These are phyloP conservation scores for Percopsis omiscomaycus DNA, from an alignment of 2,797 vertebrate genomes.

Conservation along the genomic window DNA sequence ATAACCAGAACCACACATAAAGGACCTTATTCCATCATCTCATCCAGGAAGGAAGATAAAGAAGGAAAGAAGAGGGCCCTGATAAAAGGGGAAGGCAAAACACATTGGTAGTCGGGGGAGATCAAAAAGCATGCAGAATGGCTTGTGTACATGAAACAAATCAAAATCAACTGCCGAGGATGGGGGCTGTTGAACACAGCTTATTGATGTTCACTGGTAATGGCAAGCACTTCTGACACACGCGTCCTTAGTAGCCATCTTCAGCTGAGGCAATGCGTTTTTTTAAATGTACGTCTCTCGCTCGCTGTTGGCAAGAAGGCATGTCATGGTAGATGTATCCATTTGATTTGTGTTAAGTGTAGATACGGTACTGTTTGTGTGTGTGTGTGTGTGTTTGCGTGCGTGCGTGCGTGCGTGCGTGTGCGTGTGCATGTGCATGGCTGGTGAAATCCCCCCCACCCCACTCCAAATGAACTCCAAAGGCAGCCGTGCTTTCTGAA, in stretches of 20 bases:
- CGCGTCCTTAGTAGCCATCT: conserved; percentile 32
- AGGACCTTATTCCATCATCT: conserved; percentile 36
- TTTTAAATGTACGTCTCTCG: no score
- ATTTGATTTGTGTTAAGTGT: no score
- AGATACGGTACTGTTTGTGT: no score
- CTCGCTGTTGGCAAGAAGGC: no score
- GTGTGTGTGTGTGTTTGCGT: background rate
- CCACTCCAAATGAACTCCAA: conserved; percentile 42
- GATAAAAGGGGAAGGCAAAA: conserved; percentile 53
- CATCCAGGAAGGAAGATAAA: conserved; percentile 21
- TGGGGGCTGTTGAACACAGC: conserved; percentile 29
- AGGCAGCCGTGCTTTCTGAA: conserved; percentile 56
- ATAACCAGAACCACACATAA: conserved; percentile 39
- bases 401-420: background rate
- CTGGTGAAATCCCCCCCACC: conserved; percentile 47
- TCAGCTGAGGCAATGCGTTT: conserved; percentile 16
- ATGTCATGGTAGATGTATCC: no score
- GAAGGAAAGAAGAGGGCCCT: conserved; percentile 18
- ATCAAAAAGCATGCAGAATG: conserved; percentile 39
- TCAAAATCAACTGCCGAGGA: conserved; percentile 47
- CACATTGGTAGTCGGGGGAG: conserved; percentile 42
- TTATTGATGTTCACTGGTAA: conserved; percentile 49
- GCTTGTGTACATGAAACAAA: conserved; percentile 31
- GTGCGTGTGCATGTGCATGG: background rate
- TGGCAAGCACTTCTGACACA: conserved; percentile 36